phyloP scores from a whole-genome alignment of 2,113 vertebrate species.

The Clupea harengus region DNA sequence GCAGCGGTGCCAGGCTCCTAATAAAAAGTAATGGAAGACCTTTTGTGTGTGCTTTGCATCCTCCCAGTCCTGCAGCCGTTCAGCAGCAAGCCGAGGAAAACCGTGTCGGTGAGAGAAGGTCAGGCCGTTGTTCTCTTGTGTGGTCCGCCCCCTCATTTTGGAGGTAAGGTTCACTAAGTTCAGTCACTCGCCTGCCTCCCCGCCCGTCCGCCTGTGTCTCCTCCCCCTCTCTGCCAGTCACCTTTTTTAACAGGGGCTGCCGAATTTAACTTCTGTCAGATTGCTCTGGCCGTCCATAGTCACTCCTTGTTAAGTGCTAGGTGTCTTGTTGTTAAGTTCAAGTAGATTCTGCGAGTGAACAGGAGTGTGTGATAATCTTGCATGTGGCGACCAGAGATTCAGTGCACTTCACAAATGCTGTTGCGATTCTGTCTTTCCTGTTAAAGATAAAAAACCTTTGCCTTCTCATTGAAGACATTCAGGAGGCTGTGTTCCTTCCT shows the following conservation, averaged over 20 bases:
- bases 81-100: conserved; percentile 74
- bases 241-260: background rate
- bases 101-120: conserved; percentile 81
- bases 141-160: conserved; percentile 75
- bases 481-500: background rate
- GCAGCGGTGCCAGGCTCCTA: conserved; percentile 56
- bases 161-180: conserved; percentile 69
- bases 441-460: background rate
- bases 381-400: background rate
- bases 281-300: background rate
- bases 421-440: background rate
- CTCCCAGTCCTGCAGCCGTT: conserved; percentile 81
- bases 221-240: background rate
- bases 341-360: background rate
- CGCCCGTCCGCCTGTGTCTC: conserved; percentile 41
- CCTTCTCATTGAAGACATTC: background rate
- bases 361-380: background rate
- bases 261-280: background rate
- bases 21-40: conserved; percentile 59
- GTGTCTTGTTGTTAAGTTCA: background rate
- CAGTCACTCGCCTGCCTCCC: background rate
- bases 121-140: conserved; percentile 87
- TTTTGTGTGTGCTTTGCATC: conserved; percentile 45
- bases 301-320: background rate
- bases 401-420: background rate